Evolutionary conservation across 2,113 vertebrate genomes (phyloP), one percentile per base, ranked within the genome.

Genomic region (Cinclus cinclus): DNA sequence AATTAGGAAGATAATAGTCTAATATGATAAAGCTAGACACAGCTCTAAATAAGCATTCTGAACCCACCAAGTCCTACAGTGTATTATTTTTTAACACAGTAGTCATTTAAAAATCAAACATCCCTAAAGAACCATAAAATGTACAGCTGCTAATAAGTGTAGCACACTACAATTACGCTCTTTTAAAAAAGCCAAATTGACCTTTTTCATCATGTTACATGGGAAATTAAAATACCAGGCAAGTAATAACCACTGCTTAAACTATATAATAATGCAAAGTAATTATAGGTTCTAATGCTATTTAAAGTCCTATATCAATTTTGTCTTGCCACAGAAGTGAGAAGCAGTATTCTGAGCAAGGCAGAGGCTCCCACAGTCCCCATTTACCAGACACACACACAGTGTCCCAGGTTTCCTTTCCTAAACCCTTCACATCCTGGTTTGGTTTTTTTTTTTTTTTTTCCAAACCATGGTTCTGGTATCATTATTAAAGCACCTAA

Each of bases 151-250:
- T 97, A 96, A 97, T 97, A 97, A 97, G 94, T 94, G 82, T 83
- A 95, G 94, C 94, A 75, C 71, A 39, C 90, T 78, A 95, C 96
- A 97, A 97, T 97, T 97, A 95, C 1, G 31, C 92, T 95, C 95
- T 95, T 96, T 89, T 27, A 69, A 95, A 97, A 97, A 96, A 96
- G 95, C 92, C 93, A 97, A 97, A 97, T 94, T 97, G 96, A 97
- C 97, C 97, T 97, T 97, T 97, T 97, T 97, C 96, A 96, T 97
- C 96, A 90, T 88, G 93, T 96, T 97, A 93, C 95, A 93, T 91
- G 94, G 96, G 98, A 98, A 97, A 98, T 97, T 97, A 97, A 98
- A 97, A 97, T 98, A 98, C 96, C 97, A 96, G 90, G 97, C 97
- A 97, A 97, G 95, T 96, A 92, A 97, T 97, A 98, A 97, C 87